Evolutionary conservation across 2,888 invertebrate species (phyloP).

Genomic region (Trissoscelio sp.): DNA sequence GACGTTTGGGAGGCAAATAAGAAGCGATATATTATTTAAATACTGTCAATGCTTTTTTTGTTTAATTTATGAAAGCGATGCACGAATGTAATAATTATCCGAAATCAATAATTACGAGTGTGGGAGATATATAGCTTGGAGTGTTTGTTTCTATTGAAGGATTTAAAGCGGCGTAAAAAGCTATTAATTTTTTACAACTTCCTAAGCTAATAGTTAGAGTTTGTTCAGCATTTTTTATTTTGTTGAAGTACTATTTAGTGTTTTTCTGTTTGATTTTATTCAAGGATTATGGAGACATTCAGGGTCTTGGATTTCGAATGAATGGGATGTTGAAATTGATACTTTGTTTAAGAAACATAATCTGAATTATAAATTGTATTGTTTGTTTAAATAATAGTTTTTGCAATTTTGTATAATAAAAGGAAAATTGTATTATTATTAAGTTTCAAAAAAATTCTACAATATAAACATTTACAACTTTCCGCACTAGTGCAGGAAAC

Average conservation of each 20-base stretch:
- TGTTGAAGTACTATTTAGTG: not conserved
- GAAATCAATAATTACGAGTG: not conserved
- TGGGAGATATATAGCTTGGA: not conserved
- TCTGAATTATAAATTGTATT: too few relatives aligned
- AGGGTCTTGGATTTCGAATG: too few relatives aligned
- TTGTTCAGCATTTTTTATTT: constrained; percentile 2
- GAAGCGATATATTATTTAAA: not conserved
- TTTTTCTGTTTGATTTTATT: constrained; percentile 1
- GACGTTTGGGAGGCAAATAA: not conserved
- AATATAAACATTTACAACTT: too few relatives aligned
- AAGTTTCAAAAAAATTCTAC: too few relatives aligned
- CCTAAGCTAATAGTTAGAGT: not conserved
- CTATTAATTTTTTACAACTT: constrained; percentile 25
- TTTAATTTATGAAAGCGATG: not conserved
- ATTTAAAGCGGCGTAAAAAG: not conserved
- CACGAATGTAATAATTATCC: not conserved
- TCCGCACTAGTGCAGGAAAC: too few relatives aligned
- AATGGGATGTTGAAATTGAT: too few relatives aligned
- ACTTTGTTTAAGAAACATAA: too few relatives aligned
- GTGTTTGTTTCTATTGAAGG: not conserved
- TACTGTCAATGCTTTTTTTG: not conserved
- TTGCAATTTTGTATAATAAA: too few relatives aligned
- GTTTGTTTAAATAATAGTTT: too few relatives aligned
- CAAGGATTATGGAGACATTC: constrained; percentile 8
- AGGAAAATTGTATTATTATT: too few relatives aligned